A percentile compares a stretch with the other conserved stretches of the same genome.
phyloP scores from a whole-genome alignment of 1,140 invertebrate species.

The Tyrophagus putrescentiae region DNA sequence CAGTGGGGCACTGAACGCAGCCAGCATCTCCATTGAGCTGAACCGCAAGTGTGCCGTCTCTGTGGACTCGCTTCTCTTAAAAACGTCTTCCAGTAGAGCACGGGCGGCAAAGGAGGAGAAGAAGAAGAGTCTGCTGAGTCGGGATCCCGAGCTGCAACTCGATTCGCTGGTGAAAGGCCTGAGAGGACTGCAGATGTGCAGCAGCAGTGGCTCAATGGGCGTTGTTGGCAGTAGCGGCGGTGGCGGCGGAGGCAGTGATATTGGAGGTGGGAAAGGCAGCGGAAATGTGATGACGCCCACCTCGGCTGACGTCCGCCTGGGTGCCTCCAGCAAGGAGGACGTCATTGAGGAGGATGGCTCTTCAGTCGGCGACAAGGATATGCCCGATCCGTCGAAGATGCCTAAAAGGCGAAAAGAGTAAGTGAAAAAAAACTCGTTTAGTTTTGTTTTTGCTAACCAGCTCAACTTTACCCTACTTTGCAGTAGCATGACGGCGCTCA shows the following conservation, averaged over 20 bases:
- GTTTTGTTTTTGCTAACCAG: slow-evolving; percentile 2
- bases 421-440: background rate
- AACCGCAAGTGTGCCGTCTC: slow-evolving; percentile 26
- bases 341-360: too few species aligned
- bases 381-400: too few species aligned
- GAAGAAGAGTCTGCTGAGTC: too few species aligned
- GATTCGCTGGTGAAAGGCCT: too few species aligned
- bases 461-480: too few species aligned
- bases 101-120: too few species aligned
- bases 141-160: slow-evolving; percentile 3
- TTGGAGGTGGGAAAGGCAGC: background rate
- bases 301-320: background rate
- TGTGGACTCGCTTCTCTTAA: slow-evolving; percentile 24
- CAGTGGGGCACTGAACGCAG: slow-evolving; percentile 4
- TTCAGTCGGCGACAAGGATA: too few species aligned
- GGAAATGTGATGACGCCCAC: background rate
- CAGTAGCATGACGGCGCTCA: slow-evolving; percentile 16
- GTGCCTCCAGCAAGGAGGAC: background rate
- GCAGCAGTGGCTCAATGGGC: too few species aligned
- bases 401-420: slow-evolving; percentile 12
- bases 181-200: too few species aligned
- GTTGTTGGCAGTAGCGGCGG: background rate
- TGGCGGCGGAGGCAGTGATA: background rate
- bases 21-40: slow-evolving; percentile 27
- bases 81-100: slow-evolving; percentile 16